Base-by-base conservation (phyloP, 2,888 invertebrate species). In the Plagodis dolabraria region DNA sequence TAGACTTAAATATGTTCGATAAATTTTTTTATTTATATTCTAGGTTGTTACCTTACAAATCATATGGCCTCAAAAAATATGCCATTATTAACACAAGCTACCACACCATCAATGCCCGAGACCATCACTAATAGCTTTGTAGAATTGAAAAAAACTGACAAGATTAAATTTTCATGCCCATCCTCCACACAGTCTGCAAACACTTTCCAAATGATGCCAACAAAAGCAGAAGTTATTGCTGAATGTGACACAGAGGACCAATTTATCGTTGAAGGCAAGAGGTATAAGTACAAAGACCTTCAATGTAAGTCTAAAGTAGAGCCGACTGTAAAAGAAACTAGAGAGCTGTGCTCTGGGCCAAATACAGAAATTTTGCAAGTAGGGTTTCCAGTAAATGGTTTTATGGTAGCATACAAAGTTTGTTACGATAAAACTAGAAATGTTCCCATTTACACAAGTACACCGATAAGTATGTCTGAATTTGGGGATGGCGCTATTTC, bases 181-280 rank as follows among this genome's bases (percentile, higher is more conserved):
- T 60, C 58, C 7, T 5, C 35, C 12, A 49, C 36, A 22, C 59
- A 60, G n/a, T 45, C 60, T 9, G 12, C 11, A 33, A 69, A 69
- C 34, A 33, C 43, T 34, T 67, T 69, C 33, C 54, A 57, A 53
- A 45, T 35, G 34, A 42, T 60, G 36, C 59, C 65, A 22, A 56
- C 9, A 6, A 53, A 47, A 6, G 10, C 40, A 40, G 58, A 35
- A 60, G 44, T 65, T 35, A 53, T 43, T 10, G 69, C 64, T n/a
- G 44, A 62, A 56, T 69, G 69, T 52, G 8, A 50, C 22, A 57
- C 51, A n/a, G 44, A 65, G 60, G 67, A 69, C 38, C 51, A 49
- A 47, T 65, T 69, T 22, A 46, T 52, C 6, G 49, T 65, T 7
- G 53, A 65, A n/a, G 62, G 60, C 5, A 60, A 60, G 34, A 53